phyloP scores from a whole-genome alignment of 2,113 vertebrate species.

The Scortum barcoo region DNA sequence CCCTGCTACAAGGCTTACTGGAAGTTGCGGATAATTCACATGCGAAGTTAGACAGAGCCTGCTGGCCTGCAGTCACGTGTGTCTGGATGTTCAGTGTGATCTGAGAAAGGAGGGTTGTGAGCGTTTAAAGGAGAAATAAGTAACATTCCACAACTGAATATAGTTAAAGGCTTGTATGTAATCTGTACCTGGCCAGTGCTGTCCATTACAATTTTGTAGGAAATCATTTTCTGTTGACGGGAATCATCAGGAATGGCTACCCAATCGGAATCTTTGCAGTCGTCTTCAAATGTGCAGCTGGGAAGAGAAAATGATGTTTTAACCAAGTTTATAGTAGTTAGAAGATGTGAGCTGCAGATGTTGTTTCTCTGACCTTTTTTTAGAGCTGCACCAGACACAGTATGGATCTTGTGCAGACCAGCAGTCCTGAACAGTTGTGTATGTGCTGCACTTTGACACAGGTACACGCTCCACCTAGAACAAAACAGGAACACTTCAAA shows the following conservation, averaged over 20 bases:
- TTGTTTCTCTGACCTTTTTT: constrained; percentile 64
- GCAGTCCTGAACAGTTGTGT: constrained; percentile 82
- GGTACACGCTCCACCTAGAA: constrained; percentile 88
- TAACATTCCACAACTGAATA: background rate
- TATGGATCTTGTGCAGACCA: constrained; percentile 89
- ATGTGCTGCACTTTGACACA: constrained; percentile 85
- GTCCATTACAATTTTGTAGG: constrained; percentile 48
- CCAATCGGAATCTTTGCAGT: constrained; percentile 76
- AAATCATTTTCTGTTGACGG: constrained; percentile 63
- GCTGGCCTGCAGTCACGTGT: constrained; percentile 38
- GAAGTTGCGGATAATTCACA: constrained; percentile 55
- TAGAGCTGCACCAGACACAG: constrained; percentile 91
- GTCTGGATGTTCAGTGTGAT: constrained; percentile 57
- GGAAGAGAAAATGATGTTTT: background rate
- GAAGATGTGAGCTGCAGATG: background rate
- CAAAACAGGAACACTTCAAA: constrained; percentile 20
- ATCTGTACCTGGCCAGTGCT: constrained; percentile 57
- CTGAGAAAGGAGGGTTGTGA: constrained; percentile 46
- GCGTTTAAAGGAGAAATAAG: background rate
- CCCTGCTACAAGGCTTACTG: background rate
- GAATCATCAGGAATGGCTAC: constrained; percentile 69
- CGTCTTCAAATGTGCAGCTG: constrained; percentile 77
- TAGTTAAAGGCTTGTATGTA: background rate
- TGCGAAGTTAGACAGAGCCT: constrained; percentile 15
- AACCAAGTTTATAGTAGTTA: background rate